Conservation (phyloP, 2,113 vertebrate genomes). For the Trichechus manatus region DNA sequence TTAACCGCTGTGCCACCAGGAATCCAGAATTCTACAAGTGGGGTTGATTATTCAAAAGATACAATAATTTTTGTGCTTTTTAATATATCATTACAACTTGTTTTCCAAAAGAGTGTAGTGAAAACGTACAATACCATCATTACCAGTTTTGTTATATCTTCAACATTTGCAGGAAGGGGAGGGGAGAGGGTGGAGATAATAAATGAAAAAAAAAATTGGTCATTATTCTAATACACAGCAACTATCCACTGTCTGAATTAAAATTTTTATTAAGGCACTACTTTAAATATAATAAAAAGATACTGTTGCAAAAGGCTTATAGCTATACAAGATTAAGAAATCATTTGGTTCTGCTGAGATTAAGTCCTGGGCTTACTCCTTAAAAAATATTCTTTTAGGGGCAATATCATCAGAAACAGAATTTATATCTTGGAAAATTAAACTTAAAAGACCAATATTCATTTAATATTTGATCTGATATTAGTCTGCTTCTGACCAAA, state of each 20-base stretch:
- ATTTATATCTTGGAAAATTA: constrained; percentile 32
- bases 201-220: neutral
- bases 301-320: neutral
- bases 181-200: neutral
- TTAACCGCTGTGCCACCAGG: no score
- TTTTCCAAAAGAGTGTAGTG: constrained; percentile 1
- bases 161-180: neutral
- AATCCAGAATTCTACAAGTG: neutral
- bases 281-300: constrained; percentile 19
- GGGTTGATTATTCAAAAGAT: neutral
- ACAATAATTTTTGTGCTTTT: constrained; percentile 20
- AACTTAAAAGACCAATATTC: constrained; percentile 30
- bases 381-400: constrained; percentile 42
- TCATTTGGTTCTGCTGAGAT: neutral
- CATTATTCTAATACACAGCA: constrained; percentile 19
- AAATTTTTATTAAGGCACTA: constrained; percentile 22
- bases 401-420: neutral
- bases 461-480: constrained; percentile 43
- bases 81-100: neutral
- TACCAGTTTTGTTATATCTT: neutral
- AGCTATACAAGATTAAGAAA: neutral
- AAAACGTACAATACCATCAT: neutral
- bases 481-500: neutral
- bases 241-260: neutral
- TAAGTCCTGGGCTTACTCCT: neutral